Evolutionary conservation across 2,888 invertebrate species (phyloP).

Genomic region (Schizotus pectinicornis): DNA sequence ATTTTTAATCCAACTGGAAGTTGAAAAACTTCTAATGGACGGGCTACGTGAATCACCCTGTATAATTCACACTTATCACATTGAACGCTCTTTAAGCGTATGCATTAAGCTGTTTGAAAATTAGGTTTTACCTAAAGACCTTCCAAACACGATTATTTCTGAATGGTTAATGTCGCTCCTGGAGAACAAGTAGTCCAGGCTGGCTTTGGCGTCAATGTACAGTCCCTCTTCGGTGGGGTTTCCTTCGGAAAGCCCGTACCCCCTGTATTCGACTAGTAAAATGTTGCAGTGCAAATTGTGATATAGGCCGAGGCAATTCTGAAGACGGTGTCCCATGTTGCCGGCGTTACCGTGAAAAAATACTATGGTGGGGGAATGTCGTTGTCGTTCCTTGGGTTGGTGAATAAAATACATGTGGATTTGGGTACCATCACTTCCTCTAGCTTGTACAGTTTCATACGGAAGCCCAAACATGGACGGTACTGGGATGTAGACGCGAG

Average conservation of each 20-base stretch:
- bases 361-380: constrained; percentile 80
- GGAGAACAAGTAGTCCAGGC: constrained; percentile 81
- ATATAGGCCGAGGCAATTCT: constrained; percentile 87
- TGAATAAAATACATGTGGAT: constrained; percentile 84
- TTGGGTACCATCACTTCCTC: constrained; percentile 76
- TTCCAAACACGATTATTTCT: constrained; percentile 88
- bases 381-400: constrained; percentile 71
- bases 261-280: constrained; percentile 92
- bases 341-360: constrained; percentile 97
- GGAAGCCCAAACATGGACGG: constrained; percentile 87
- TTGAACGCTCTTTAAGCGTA: too few relatives aligned
- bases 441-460: constrained; percentile 81
- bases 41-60: too few relatives aligned
- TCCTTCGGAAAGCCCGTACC: constrained; percentile 92
- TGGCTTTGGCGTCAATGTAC: constrained; percentile 85
- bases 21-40: too few relatives aligned
- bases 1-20: too few relatives aligned
- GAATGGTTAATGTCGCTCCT: constrained; percentile 83
- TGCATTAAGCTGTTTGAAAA: too few relatives aligned
- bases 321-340: constrained; percentile 91
- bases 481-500: constrained; percentile 84
- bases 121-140: constrained; percentile 71
- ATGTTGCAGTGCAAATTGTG: constrained; percentile 84
- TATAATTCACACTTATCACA: too few relatives aligned
- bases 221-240: constrained; percentile 86